Evolutionary conservation across 2,888 invertebrate genomes (phyloP).

Genomic region (Fissipunctia ypsillon): DNA sequence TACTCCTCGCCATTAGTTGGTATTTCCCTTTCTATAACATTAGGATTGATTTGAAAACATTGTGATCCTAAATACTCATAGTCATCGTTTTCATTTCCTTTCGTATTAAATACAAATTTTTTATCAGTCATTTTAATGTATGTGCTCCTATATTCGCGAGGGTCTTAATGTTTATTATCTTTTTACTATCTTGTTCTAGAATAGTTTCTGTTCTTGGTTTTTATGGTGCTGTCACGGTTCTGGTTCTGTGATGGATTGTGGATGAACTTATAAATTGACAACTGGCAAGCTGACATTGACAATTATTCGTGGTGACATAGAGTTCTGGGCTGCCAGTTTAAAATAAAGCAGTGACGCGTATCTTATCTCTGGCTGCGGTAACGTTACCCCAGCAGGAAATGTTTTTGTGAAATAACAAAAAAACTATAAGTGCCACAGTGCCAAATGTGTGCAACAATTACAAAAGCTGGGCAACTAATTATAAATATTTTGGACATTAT

Average conservation of each 20-base stretch:
- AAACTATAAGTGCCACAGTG: too few relatives aligned
- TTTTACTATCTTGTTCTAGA: neutral
- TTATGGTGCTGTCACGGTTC: too few relatives aligned
- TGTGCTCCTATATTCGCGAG: neutral
- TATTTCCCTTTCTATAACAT: constrained; percentile 80
- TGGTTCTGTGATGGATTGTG: too few relatives aligned
- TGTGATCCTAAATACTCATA: constrained; percentile 72
- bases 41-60: constrained; percentile 80
- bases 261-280: neutral
- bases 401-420: too few relatives aligned
- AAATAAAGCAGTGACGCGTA: neutral
- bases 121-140: constrained; percentile 66
- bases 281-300: neutral
- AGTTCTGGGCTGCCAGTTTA: neutral
- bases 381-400: too few relatives aligned
- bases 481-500: too few relatives aligned
- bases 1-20: constrained; percentile 91
- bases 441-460: too few relatives aligned
- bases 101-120: constrained; percentile 68
- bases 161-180: neutral
- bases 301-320: neutral
- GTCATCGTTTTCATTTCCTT: constrained; percentile 42
- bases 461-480: too few relatives aligned
- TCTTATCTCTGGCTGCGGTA: too few relatives aligned
- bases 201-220: neutral